Evolutionary conservation across 2,113 vertebrate genomes (phyloP).

Genomic region (Ceyx melanurus): DNA sequence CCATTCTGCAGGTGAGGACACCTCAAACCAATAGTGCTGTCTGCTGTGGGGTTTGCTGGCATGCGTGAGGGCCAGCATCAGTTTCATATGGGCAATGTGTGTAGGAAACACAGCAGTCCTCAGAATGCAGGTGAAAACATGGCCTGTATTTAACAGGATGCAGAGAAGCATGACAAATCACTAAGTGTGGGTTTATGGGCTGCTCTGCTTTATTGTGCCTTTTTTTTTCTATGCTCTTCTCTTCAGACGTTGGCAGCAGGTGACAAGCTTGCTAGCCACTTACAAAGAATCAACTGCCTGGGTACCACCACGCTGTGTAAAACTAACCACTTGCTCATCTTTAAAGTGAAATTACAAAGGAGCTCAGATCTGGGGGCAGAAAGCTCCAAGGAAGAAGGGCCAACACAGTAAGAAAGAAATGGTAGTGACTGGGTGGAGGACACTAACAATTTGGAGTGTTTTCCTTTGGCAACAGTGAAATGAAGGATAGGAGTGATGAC

Average conservation of each 20-base stretch:
- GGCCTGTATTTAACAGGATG: neutral
- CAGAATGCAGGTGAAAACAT: neutral
- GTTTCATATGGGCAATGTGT: neutral
- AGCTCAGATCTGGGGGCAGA: neutral
- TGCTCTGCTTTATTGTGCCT: slow-evolving; percentile 27
- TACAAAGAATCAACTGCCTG: neutral
- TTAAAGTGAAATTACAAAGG: neutral
- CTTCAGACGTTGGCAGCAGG: slow-evolving; percentile 52
- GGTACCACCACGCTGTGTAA: neutral
- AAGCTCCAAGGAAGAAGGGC: neutral
- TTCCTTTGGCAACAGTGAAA: slow-evolving; percentile 59
- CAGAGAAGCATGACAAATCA: slow-evolving; percentile 40
- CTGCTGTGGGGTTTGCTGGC: neutral
- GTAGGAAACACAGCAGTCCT: neutral
- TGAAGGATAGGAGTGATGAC: slow-evolving; percentile 53
- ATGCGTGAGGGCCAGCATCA: neutral
- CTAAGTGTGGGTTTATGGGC: slow-evolving; percentile 32
- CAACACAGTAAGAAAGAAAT: neutral
- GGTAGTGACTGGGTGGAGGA: neutral
- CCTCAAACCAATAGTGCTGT: neutral
- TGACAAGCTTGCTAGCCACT: neutral
- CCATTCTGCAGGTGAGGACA: neutral
- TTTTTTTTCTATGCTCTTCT: neutral
- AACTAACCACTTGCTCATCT: neutral
- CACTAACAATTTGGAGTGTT: neutral